Base-by-base conservation (phyloP, 2,888 invertebrate species). In the Tineola bisselliella region DNA sequence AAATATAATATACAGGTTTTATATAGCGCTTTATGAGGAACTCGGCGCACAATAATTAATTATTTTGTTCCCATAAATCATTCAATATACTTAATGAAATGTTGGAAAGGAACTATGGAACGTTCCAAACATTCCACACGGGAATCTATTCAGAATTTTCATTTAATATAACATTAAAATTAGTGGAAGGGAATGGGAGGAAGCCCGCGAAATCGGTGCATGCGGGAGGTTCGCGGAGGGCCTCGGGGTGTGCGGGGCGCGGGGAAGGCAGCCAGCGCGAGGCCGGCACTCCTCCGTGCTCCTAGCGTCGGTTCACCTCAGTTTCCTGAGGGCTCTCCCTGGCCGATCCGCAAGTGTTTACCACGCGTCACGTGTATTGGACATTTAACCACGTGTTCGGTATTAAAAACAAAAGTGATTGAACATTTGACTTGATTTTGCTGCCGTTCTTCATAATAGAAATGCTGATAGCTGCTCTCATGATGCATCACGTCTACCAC, bases 281-380 rank as follows among this genome's bases (percentile, higher is more conserved):
- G 63, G 54, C 52, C 62, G 63, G 57, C 81, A 82, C 83, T 84
- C 79, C 83, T 81, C 84, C 83, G 84, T 82, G 73, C 83, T 82
- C 83, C 81, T 81, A 81, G 86, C 83, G 84, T 82, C 78, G 84
- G 82, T 44, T 25, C 82, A 84, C 84, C 84, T 84, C 86, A 79
- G 84, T 83, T 86, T 84, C 86, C 84, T 86, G 84, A 79, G 77
- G 77, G 78, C 72, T 81, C 83, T 71, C 73, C 73, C 84, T 81
- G 81, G 84, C 82, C 82, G 77, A 74, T 80, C 77, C 78, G 75
- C 78, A 78, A 81, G 77, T 77, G 73, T 71, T 58, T 58, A 30
- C 38, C 13, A 12, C 48, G 19, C 59, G 48, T 33, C 19, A 33
- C 58, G 54, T 54, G 43, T 4, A 11, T 19, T 18, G 60, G 44